phyloP scores from a whole-genome alignment of 2,888 invertebrate species.

The Lordiphosa fenestrarum region DNA sequence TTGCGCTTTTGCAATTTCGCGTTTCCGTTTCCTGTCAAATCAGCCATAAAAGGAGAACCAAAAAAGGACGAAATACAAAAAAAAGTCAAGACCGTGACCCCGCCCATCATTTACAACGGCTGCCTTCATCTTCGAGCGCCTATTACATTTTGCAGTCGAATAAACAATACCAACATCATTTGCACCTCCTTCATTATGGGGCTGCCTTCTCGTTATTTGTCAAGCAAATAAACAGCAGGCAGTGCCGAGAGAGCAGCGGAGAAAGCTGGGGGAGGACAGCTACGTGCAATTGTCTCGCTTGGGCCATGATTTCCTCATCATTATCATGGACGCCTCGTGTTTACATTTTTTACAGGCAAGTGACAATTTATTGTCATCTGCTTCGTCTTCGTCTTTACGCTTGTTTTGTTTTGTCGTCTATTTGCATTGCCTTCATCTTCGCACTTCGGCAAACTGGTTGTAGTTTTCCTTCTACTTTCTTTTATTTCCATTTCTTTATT shows the following conservation, averaged over 20 bases:
- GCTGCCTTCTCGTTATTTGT: conserved; percentile 68
- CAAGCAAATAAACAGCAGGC: conserved; percentile 71
- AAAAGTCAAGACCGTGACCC: conserved; percentile 30
- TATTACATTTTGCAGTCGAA: conserved; percentile 75
- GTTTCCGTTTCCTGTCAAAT: conserved; percentile 75
- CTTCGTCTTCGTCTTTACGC: conserved; percentile 39
- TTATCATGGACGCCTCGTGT: conserved; percentile 65
- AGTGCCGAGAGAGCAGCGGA: conserved; percentile 15
- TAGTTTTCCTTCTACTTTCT: conserved; percentile 20
- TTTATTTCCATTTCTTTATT: conserved; percentile 6
- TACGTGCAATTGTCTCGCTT: conserved; percentile 64
- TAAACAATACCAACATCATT: conserved; percentile 76
- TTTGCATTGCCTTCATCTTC: conserved; percentile 63
- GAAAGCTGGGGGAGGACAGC: conserved; percentile 8
- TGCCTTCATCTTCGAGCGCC: conserved; percentile 46
- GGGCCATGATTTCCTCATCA: conserved; percentile 69
- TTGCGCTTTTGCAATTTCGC: conserved; percentile 76
- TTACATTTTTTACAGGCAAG: conserved; percentile 54
- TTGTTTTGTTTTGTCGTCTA: conserved; percentile 53
- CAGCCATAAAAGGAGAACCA: conserved; percentile 64
- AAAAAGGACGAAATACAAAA: conserved; percentile 28
- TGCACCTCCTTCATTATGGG: conserved; percentile 76
- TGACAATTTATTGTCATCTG: conserved; percentile 75
- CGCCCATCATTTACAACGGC: conserved; percentile 21
- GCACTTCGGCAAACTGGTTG: conserved; percentile 40